Conservation (phyloP, 2,797 vertebrate genomes). For the Lutjanus campechanus region DNA sequence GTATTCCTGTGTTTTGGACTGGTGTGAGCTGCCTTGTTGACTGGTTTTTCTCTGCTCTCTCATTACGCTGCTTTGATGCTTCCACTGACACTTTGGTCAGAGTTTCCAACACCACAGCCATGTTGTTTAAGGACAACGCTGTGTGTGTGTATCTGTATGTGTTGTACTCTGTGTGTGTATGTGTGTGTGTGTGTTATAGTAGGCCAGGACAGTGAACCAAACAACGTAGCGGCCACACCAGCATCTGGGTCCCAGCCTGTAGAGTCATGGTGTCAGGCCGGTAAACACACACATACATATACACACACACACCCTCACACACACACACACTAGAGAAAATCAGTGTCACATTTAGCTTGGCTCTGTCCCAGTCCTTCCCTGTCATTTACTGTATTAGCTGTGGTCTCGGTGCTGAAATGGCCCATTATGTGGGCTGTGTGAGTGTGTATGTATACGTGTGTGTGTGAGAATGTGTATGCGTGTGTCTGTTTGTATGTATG, state of each 20-base stretch:
- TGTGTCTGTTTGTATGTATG: conserved; percentile 65
- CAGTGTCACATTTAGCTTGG: conserved; percentile 79
- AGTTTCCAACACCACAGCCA: conserved; percentile 76
- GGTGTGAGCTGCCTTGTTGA: conserved; percentile 77
- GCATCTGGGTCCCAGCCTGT: conserved; percentile 76
- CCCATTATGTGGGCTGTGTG: conserved; percentile 80
- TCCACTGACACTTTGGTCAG: conserved; percentile 78
- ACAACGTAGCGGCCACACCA: conserved; percentile 61
- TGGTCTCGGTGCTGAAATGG: conserved; percentile 86
- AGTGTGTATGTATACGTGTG: conserved; percentile 58
- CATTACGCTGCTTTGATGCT: conserved; percentile 78
- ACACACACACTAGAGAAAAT: conserved; percentile 67
- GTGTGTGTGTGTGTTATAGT: conserved; percentile 40
- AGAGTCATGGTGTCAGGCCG: conserved; percentile 62
- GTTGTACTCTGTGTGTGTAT: conserved; percentile 19
- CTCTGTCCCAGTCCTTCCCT: conserved; percentile 73
- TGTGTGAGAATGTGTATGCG: conserved; percentile 39
- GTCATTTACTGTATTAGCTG: conserved; percentile 88
- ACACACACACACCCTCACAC: conserved; percentile 37
- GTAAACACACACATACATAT: conserved; percentile 60
- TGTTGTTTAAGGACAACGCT: conserved; percentile 74
- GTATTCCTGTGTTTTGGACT: conserved; percentile 62
- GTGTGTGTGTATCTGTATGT: conserved; percentile 15
- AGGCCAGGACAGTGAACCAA: conserved; percentile 59
- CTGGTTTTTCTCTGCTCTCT: conserved; percentile 79